phyloP scores from a whole-genome alignment of 92 coral and sea anemone genomes.

The Parazoanthus darwini region DNA sequence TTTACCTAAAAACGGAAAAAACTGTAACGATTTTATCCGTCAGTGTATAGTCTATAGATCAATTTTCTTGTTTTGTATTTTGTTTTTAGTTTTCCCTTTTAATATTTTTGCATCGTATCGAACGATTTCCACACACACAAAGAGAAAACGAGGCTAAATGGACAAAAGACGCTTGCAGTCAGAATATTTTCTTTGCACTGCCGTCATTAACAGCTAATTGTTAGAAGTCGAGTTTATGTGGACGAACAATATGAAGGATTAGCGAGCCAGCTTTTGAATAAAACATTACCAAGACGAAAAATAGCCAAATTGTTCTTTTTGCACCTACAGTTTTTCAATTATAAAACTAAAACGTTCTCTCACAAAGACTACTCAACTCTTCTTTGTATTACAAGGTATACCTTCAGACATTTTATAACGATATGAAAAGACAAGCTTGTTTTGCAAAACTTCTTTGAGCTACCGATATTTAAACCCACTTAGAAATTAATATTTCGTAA shows the following conservation, averaged over 20 bases:
- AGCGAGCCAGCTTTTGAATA: not conserved
- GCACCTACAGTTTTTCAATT: not conserved
- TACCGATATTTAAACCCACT: not conserved
- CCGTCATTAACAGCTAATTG: not conserved
- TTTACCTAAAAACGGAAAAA: not conserved
- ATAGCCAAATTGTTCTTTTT: not conserved
- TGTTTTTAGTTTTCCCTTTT: not conserved
- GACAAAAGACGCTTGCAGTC: not conserved
- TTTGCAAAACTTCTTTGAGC: too few species aligned
- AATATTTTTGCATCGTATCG: not conserved
- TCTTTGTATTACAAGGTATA: too few species aligned
- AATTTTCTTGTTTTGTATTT: not conserved
- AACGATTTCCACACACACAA: not conserved
- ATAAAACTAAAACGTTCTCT: not conserved
- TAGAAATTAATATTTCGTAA: too few species aligned
- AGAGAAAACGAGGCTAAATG: not conserved
- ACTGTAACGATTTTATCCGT: not conserved
- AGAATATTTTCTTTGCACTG: not conserved
- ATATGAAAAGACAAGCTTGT: too few species aligned
- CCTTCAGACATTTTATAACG: too few species aligned
- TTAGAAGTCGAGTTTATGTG: not conserved
- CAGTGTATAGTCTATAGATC: not conserved
- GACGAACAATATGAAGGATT: not conserved
- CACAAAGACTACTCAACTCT: too few species aligned
- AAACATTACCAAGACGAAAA: not conserved